These are phyloP conservation scores for Trematomus loennbergii DNA, from an alignment of 2,113 vertebrate species.

Conservation along the genomic window DNA sequence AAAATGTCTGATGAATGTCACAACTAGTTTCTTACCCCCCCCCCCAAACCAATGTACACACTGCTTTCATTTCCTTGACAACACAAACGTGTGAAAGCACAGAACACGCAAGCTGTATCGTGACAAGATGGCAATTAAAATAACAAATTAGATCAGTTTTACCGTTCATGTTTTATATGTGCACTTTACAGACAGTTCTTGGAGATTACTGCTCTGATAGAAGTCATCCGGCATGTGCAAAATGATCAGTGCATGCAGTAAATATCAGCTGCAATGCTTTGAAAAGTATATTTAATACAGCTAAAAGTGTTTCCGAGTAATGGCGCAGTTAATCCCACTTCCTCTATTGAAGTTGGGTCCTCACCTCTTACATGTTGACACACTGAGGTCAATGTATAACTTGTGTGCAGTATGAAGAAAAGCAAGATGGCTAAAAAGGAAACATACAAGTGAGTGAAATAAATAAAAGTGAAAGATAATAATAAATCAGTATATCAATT, in stretches of 20 bases:
- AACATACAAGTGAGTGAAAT: not conserved
- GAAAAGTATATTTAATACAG: not conserved
- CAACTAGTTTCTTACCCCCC: too few relatives aligned
- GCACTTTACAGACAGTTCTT: not conserved
- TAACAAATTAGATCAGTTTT: not conserved
- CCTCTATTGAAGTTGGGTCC: not conserved
- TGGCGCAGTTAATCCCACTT: not conserved
- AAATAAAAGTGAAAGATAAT: not conserved
- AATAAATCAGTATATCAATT: not conserved
- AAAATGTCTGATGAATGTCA: not conserved
- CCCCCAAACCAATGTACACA: not conserved
- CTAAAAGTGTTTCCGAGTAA: not conserved
- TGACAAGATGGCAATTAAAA: not conserved
- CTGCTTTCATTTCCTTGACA: not conserved
- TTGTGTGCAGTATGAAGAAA: too few relatives aligned
- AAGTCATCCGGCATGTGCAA: not conserved
- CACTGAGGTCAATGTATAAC: too few relatives aligned
- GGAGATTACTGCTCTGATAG: not conserved
- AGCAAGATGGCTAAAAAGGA: not conserved
- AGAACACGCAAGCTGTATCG: not conserved
- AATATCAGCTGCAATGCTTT: not conserved
- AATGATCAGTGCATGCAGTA: not conserved
- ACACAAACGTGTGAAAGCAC: not conserved
- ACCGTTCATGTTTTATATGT: conserved; percentile 13
- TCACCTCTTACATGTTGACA: too few relatives aligned